Evolutionary conservation across 2,888 invertebrate genomes (phyloP), one percentile per base, ranked within the genome.

Genomic region (Sphaeridia pumilis): DNA sequence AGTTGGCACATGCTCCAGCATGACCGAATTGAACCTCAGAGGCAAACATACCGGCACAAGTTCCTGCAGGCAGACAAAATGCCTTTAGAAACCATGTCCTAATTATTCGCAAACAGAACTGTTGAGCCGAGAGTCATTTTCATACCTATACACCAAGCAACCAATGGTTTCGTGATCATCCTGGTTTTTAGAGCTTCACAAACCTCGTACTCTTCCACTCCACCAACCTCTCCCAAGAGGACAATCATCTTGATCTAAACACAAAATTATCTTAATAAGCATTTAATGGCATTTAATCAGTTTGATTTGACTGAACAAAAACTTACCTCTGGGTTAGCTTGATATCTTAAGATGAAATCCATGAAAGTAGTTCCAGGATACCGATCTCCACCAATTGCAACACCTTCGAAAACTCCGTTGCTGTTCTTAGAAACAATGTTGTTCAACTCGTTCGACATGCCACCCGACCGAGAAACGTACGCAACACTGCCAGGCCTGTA

Each of bases 371-470:
- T 93, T 21, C 95, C 97, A 0, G 98, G 97, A 72, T 98, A 98
- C 34, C 90, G 78, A 73, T 98, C 98, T 0, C 98, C 98, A 4
- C 92, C 92, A 67, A 98, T 98, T 46, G 98, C 98, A 4, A 98
- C 87, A 3, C 98, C 98, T 70, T 98, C 98, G 66, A 86, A 84
- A 0, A 95, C 97, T 3, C 97, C 97, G 72, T 98, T 89, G 0
- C 98, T 93, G 49, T 93, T 84, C 68, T 94, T 89, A 0, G 93
- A 87, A 57, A 99, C 79, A 46, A 98, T 94, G 71, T 98, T 98
- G 76, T 98, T 99, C 56, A 98, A 74, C 70, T 98, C 98, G 71
- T 99, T 98, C 46, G 94, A 95, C 98, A 98, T 98, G 7, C 98
- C 98, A 27, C 98, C 98, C 0, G 95, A 97, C 22, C 97, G 81